Evolutionary conservation across 1,140 invertebrate genomes (phyloP), one percentile per base, ranked within the genome.

Genomic region (Drosophila sechellia): DNA sequence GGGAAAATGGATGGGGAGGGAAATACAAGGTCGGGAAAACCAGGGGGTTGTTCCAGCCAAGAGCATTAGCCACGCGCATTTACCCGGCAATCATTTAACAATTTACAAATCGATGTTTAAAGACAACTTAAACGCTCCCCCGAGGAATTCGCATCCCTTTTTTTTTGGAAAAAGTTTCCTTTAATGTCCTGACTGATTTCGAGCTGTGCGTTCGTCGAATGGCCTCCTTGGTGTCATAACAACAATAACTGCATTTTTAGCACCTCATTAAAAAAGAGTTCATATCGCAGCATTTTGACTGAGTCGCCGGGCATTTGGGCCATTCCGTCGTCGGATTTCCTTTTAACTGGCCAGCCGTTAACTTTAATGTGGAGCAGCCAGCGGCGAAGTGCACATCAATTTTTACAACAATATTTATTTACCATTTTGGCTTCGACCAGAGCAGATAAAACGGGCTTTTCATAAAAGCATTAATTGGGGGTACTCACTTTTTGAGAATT

Each of bases 81-180:
- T 89, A 89, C 68, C 64, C 77, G 52, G 73, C 85, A 89, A 89
- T 89, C 84, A 77, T 90, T 89, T 89, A 87, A 85, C 85, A 90
- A 90, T 90, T 90, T 90, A 90, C 85, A 90, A 90, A 90, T 90
- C 85, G 85, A 90, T 90, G 77, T 90, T 90, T 90, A 90, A 87
- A 87, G 81, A 76, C 56, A 60, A 56, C 56, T 81, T 76, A 66
- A 81, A 49, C 64, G 64, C 37, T 58, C 27, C 27, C 13, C 45
- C 17, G 5, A 2, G 5, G 39, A 25, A 17, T 48, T 57, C 65
- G 22, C 63, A 61, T 66, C 53, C 54, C 59, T 54, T 58, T 52
- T 59, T 59, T 20, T 17, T 3, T 0, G 57, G 17, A 12, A 20
- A 73, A 80, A 87, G 27, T 73, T 84, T 31, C 57, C 68, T 79